phyloP scores from a whole-genome alignment of 2,797 vertebrate species.

The Chaetodon trifasciatus region DNA sequence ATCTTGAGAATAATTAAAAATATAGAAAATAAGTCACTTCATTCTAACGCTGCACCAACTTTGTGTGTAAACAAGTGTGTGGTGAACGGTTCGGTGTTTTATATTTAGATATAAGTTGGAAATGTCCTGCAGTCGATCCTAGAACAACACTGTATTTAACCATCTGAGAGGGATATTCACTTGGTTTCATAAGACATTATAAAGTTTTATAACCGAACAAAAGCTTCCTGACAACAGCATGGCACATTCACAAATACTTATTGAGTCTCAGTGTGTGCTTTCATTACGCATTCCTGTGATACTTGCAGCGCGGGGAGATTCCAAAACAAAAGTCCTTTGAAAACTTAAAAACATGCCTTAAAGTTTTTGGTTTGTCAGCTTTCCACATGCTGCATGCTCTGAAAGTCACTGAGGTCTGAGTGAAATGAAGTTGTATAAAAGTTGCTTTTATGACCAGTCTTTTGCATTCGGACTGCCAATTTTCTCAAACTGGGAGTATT shows the following conservation, averaged over 20 bases:
- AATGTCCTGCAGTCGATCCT: slow-evolving; percentile 16
- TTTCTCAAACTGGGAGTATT: slow-evolving; percentile 27
- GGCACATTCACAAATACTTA: slow-evolving; percentile 74
- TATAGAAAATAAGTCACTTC: neutral
- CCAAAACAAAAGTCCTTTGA: slow-evolving; percentile 74
- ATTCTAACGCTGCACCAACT: slow-evolving; percentile 1
- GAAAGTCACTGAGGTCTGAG: slow-evolving; percentile 19
- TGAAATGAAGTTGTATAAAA: slow-evolving; percentile 20
- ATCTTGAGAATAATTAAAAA: neutral
- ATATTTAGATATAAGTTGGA: slow-evolving; percentile 23
- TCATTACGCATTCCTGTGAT: slow-evolving; percentile 78
- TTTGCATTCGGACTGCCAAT: slow-evolving; percentile 25
- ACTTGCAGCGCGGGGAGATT: slow-evolving; percentile 74
- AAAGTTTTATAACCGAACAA: slow-evolving; percentile 65
- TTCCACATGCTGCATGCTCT: slow-evolving; percentile 32
- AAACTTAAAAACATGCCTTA: slow-evolving; percentile 55
- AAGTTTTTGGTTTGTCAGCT: slow-evolving; percentile 51
- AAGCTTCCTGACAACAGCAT: slow-evolving; percentile 70
- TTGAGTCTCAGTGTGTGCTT: slow-evolving; percentile 74
- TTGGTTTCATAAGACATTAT: slow-evolving; percentile 53
- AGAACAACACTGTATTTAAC: slow-evolving; percentile 23
- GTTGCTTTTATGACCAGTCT: slow-evolving; percentile 25
- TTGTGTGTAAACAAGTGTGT: slow-evolving; percentile 11
- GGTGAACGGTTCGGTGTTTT: slow-evolving; percentile 15
- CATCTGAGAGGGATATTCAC: slow-evolving; percentile 12